phyloP scores from a whole-genome alignment of 1,140 invertebrate genomes.

The Portunus trituberculatus region DNA sequence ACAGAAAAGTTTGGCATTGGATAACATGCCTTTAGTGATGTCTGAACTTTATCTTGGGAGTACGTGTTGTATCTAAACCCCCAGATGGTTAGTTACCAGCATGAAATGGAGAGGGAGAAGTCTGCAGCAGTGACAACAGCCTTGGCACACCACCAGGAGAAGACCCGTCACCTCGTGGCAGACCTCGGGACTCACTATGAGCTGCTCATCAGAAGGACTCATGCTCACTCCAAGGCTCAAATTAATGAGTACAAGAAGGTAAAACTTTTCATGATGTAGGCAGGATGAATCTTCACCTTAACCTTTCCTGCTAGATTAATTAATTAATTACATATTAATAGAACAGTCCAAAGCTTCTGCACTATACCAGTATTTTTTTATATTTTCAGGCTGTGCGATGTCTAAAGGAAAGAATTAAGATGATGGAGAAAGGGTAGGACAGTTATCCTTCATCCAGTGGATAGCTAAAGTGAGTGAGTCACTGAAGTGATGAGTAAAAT shows the following conservation, averaged over 20 bases:
- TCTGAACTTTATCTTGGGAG: too few relatives aligned
- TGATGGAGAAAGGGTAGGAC: constrained; percentile 29
- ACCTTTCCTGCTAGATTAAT: too few relatives aligned
- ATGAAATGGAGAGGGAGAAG: constrained; percentile 28
- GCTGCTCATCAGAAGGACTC: neutral
- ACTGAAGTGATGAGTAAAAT: too few relatives aligned
- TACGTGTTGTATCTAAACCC: neutral
- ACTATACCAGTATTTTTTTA: neutral
- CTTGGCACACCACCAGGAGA: constrained; percentile 4
- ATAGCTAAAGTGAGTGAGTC: too few relatives aligned
- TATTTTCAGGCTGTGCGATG: constrained; percentile 52
- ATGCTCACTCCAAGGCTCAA: neutral
- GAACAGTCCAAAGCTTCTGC: too few relatives aligned
- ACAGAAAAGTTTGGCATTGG: too few relatives aligned
- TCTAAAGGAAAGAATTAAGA: constrained; percentile 32
- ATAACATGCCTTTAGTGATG: too few relatives aligned
- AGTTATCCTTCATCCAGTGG: neutral
- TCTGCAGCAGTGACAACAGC: constrained; percentile 22
- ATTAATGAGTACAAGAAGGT: constrained; percentile 59
- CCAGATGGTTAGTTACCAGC: constrained; percentile 42
- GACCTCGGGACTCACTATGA: neutral
- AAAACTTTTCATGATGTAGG: neutral
- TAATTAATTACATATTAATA: too few relatives aligned
- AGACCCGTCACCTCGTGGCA: constrained; percentile 20
- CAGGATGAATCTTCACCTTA: neutral